Evolutionary conservation across 2,113 vertebrate genomes (phyloP), one percentile per base, ranked within the genome.

Genomic region (Donacobius atricapilla): DNA sequence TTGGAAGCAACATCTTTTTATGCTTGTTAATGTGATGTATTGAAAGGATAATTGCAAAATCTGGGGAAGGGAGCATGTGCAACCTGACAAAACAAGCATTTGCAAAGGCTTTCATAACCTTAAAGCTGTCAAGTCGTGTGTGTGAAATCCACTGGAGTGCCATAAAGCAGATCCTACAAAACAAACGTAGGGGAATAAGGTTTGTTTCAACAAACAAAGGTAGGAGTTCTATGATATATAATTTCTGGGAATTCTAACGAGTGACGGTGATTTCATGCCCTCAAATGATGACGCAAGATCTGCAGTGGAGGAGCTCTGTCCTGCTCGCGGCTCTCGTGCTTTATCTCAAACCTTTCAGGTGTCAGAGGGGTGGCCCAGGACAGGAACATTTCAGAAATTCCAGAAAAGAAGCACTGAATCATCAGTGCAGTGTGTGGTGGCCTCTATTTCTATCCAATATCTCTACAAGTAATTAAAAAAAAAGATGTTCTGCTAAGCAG

Each of bases 41-140:
- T 79, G 91, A 50, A 87, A 92, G 78, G 60, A 57, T 87, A 93
- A 97, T 96, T 94, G 87, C 48, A 75, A 39, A 75, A 73, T 68
- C 77, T 83, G 80, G 75, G 73, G 33, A 42, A 56, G 60, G 69
- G 57, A 95, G 73, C 76, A 75, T 31, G 80, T 85, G 92, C 66
- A 77, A 3, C 83, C 68, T 90, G 80, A 78, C 93, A 66, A 82
- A 93, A 80, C 51, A 60, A 66, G 33, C 73, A 25, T 90, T 95
- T 93, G 68, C 87, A 76, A 69, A 69, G 69, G 66, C 69, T 94
- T 93, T 83, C 76, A 83, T 80, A 77, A 73, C 85, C 73, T 70
- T 79, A 63, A 77, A 94, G 40, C 91, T 96, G 83, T 80, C 77
- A n/a, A 25, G 40, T 7, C 71, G 61, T 73, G 14, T 27, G 44